Evolutionary conservation across 2,888 invertebrate species (phyloP).

Genomic region (Scaptomyza reducta): DNA sequence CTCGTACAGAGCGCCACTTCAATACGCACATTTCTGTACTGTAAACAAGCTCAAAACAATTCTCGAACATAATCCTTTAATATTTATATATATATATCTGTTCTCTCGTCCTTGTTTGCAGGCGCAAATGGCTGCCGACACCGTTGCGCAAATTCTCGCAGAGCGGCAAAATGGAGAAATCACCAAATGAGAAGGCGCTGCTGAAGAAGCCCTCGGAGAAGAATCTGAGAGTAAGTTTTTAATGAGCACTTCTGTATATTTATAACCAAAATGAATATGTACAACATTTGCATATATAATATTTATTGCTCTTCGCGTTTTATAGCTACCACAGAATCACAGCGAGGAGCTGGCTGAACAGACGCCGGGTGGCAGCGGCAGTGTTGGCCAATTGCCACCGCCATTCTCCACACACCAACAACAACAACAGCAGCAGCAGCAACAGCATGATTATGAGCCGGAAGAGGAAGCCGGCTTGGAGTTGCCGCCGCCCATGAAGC

Average conservation of each 20-base stretch:
- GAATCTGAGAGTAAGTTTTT: slow-evolving; percentile 89
- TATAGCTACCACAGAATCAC: slow-evolving; percentile 82
- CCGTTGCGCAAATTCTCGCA: slow-evolving; percentile 94
- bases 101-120: slow-evolving; percentile 78
- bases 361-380: slow-evolving; percentile 53
- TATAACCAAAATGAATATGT: slow-evolving; percentile 47
- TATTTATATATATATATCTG: too few relatives aligned
- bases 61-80: not conserved
- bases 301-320: slow-evolving; percentile 26
- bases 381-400: slow-evolving; percentile 54
- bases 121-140: slow-evolving; percentile 95
- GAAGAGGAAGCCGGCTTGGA: slow-evolving; percentile 93
- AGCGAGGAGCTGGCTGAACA: slow-evolving; percentile 81
- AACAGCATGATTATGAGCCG: slow-evolving; percentile 83
- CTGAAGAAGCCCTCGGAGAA: slow-evolving; percentile 93
- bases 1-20: slow-evolving; percentile 55
- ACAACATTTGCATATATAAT: slow-evolving; percentile 4
- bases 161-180: slow-evolving; percentile 91
- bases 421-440: slow-evolving; percentile 80
- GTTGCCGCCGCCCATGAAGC: slow-evolving; percentile 97
- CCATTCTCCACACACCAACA: slow-evolving; percentile 7
- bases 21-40: slow-evolving; percentile 61
- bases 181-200: slow-evolving; percentile 86
- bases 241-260: slow-evolving; percentile 44
- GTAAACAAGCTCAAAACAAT: slow-evolving; percentile 2